Base-by-base conservation (phyloP, 2,888 invertebrate genomes). In the Ochlodes sylvanus region DNA sequence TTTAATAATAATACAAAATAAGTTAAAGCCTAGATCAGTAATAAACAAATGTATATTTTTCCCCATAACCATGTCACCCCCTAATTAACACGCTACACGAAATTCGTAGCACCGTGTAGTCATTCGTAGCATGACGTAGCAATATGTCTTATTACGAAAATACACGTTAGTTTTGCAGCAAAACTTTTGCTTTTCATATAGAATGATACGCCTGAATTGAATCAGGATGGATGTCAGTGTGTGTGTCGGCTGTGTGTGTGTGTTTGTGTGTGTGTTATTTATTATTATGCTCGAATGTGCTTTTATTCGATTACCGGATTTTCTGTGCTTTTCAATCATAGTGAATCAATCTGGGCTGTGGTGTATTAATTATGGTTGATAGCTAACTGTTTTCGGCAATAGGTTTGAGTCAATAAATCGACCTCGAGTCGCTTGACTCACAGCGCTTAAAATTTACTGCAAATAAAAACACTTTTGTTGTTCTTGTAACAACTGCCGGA, bases 121-220 rank as follows among this genome's bases (percentile, higher is more conserved):
- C 9, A 19, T 9, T 50, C 50, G 19, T 50, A 50, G 50, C 50
- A 19, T 50, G 50, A 50, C 50, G 50, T 50, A 50, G 50, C 50
- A 50, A 50, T 50, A 17, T 50, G 19, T 12, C 19, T 19, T 50
- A 50, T 17, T 47, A 7, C 47, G 7, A 15, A 15, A 47, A 17
- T 17, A 17, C 47, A 15, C 47, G 17, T 15, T 17, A 42, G 5
- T 27, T 27, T 27, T 27, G n/a, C n/a, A n/a, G n/a, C n/a, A n/a
- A n/a, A n/a, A n/a, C 6, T 34, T 34, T 34, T 15, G 5, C n/a
- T 41, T 41, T 14, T 12, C 14, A 15, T 34, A 7, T 9, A 34
- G 34, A n/a, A 44, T 44, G 44, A 5, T 15, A 44, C n/a, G n/a
- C n/a, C n/a, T 27, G 27, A 27, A 4, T 27, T 27, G 27, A 27